Evolutionary conservation across 53 echinoderm and acorn worm species (phyloP).

Genomic region (Crossaster papposus): DNA sequence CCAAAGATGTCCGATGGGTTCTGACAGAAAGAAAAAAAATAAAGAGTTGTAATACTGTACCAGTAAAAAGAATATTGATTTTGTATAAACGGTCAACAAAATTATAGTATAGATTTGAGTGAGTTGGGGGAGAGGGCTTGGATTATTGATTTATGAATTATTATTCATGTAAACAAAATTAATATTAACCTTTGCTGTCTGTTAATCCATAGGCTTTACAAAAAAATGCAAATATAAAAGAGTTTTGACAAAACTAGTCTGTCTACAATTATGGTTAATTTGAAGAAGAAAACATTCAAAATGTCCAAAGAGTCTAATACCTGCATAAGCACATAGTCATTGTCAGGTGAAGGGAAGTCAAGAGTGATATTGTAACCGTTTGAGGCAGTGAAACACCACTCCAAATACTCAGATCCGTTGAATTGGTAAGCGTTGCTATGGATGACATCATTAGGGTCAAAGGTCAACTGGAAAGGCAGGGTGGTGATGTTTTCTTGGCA

Average conservation of each 20-base stretch:
- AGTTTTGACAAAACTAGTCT: too few relatives aligned
- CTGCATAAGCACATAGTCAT: slow-evolving; percentile 23
- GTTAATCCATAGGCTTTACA: too few relatives aligned
- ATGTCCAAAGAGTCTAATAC: neutral
- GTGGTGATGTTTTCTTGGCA: neutral
- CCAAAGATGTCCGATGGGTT: neutral
- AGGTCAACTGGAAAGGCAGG: slow-evolving; percentile 18
- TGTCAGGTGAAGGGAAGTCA: slow-evolving; percentile 1
- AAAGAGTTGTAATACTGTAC: neutral
- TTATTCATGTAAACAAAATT: too few relatives aligned
- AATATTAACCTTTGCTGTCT: too few relatives aligned
- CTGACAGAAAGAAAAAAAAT: neutral
- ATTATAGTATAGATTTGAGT: too few relatives aligned
- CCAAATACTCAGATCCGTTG: neutral
- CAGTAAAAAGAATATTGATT: neutral
- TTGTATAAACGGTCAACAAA: neutral
- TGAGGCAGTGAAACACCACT: slow-evolving; percentile 16
- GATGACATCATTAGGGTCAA: slow-evolving; percentile 21
- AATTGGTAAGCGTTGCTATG: neutral
- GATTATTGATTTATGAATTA: too few relatives aligned
- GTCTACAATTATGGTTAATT: too few relatives aligned
- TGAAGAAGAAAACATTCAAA: too few relatives aligned
- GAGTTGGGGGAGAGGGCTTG: too few relatives aligned
- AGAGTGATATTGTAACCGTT: neutral
- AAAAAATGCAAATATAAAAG: too few relatives aligned